Evolutionary conservation across 1,140 invertebrate species (phyloP).

Genomic region (Eulimnadia texana): DNA sequence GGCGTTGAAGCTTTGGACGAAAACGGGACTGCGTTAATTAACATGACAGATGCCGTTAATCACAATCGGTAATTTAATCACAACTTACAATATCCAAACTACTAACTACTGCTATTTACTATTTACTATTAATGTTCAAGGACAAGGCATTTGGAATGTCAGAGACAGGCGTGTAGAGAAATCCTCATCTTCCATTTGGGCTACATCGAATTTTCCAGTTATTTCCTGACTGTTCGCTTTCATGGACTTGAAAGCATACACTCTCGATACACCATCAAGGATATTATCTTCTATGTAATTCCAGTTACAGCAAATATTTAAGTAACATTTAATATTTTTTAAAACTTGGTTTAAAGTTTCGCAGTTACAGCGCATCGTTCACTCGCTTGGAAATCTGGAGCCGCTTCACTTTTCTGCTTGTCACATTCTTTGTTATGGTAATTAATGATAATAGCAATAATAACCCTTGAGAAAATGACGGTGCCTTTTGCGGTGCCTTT

Average conservation of each 20-base stretch:
- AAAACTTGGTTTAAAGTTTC: constrained; percentile 56
- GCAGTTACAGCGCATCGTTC: constrained; percentile 86
- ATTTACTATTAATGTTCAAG: constrained; percentile 26
- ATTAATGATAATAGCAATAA: too few relatives aligned
- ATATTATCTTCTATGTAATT: constrained; percentile 80
- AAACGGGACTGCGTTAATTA: constrained; percentile 27
- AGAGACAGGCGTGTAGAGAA: constrained; percentile 66
- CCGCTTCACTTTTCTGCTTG: constrained; percentile 75
- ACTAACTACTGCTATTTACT: not conserved
- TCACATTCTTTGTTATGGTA: constrained; percentile 76
- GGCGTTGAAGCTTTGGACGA: constrained; percentile 59
- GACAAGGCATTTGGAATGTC: constrained; percentile 65
- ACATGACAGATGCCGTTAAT: constrained; percentile 13
- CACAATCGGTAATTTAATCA: constrained; percentile 1
- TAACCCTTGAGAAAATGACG: too few relatives aligned
- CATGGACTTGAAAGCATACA: constrained; percentile 70
- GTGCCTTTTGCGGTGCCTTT: too few relatives aligned
- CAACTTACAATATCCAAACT: not conserved
- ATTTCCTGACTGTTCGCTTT: constrained; percentile 70
- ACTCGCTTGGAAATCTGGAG: constrained; percentile 96
- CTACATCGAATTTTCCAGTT: constrained; percentile 74
- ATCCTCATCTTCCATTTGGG: constrained; percentile 77
- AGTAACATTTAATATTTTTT: too few relatives aligned
- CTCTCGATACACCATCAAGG: constrained; percentile 63
- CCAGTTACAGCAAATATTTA: constrained; percentile 91